Base-by-base conservation (phyloP, 1,140 invertebrate genomes). In the Pygmarrhopalites habei region DNA sequence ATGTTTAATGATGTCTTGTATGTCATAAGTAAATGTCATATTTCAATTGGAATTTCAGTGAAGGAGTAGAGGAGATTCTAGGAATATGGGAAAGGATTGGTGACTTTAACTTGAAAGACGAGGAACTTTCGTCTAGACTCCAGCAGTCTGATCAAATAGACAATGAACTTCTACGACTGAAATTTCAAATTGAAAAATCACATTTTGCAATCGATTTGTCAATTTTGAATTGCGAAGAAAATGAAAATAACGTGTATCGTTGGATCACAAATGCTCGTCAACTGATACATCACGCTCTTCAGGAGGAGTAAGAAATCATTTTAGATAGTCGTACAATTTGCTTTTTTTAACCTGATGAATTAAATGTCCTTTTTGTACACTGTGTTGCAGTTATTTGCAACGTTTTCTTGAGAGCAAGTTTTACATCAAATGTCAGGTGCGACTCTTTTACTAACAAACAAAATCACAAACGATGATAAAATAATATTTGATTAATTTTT, bases 381-480 rank as follows among this genome's bases (percentile, higher is more conserved):
- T 51, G 35, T 29, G 52, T 73, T 74, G 17, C 69, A 79, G 79
- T 2, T 81, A 83, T 75, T 80, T 84, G 73, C 76, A 79, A 74
- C 82, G 82, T 57, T 92, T 88, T 76, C 69, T 85, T 58, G 80
- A 81, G 70, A 93, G 89, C 74, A 85, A 87, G 73, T 90, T 85
- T 74, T 87, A 91, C 77, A 89, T 87, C 72, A 92, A 90, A 76
- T 87, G 92, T 79, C 90, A 93, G 78, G 85, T 95, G 68, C n/a
- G 90, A 95, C 77, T 80, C 94, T 58, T 35, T 35, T 35, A 35
- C 32, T 15, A 35, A 35, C 32, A n/a, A n/a, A n/a, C n/a, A n/a
- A n/a, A n/a, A n/a, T n/a, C n/a, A n/a, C n/a, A n/a, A n/a, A n/a
- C n/a, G n/a, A n/a, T n/a, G n/a, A n/a, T n/a, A n/a, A n/a, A n/a